A percentile compares a stretch with the other conserved stretches of the same genome.
phyloP scores from a whole-genome alignment of 2,113 vertebrate species.

The Protomyctophum bolini region DNA sequence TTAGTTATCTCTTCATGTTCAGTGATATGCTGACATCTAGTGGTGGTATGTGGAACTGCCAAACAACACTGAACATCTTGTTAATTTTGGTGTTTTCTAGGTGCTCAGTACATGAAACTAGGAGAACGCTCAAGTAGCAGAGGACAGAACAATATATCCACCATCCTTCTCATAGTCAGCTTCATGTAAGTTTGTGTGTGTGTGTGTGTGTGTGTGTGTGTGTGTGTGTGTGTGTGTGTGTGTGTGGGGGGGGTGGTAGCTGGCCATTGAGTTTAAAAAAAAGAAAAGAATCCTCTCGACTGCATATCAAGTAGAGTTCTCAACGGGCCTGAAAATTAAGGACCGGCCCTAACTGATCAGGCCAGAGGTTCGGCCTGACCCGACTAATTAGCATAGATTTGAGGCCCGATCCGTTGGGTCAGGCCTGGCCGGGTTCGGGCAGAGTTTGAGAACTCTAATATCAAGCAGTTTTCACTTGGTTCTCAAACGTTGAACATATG shows the following conservation, averaged over 20 bases:
- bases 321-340: too few relatives aligned
- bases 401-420: too few relatives aligned
- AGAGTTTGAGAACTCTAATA: too few relatives aligned
- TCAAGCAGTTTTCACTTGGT: too few relatives aligned
- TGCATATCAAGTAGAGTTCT: too few relatives aligned
- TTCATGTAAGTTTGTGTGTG: constrained; percentile 81
- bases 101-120: constrained; percentile 66
- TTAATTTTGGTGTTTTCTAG: constrained; percentile 40
- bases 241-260: not conserved
- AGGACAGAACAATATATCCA: constrained; percentile 76
- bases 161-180: constrained; percentile 88
- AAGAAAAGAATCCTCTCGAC: too few relatives aligned
- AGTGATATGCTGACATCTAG: constrained; percentile 14
- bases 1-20: not conserved
- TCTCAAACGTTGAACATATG: too few relatives aligned
- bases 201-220: not conserved
- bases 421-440: too few relatives aligned
- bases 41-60: constrained; percentile 26
- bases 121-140: constrained; percentile 66
- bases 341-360: too few relatives aligned
- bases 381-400: too few relatives aligned
- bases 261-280: too few relatives aligned
- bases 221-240: not conserved
- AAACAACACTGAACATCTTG: not conserved
- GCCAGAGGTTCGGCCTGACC: too few relatives aligned